Conservation (phyloP, 2,888 invertebrate genomes). For the Nephrocerus scutellatus region DNA sequence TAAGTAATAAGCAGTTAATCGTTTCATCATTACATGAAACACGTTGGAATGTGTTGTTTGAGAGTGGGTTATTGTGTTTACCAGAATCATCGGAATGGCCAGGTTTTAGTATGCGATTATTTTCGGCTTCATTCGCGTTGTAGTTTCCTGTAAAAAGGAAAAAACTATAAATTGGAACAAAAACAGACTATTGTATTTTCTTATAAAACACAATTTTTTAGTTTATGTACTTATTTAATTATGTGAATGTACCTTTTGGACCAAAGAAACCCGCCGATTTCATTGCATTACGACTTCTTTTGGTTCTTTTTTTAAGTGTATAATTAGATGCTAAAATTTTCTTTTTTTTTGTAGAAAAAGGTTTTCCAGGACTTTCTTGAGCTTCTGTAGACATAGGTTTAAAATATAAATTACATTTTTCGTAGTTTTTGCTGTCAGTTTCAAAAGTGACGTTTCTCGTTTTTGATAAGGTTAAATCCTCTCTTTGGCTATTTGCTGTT, state of each 20-base stretch:
- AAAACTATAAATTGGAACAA: too few species aligned
- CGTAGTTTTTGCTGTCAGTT: conserved; percentile 12
- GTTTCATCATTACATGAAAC: too few species aligned
- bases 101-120: too few species aligned
- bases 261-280: conserved; percentile 20
- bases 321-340: conserved; percentile 12
- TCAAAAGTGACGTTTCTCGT: conserved; percentile 20
- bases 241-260: conserved; percentile 15
- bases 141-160: too few species aligned
- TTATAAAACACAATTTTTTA: neutral
- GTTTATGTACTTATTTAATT: neutral
- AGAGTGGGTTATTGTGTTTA: too few species aligned
- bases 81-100: too few species aligned
- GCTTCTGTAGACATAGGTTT: conserved; percentile 12
- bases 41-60: too few species aligned
- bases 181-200: too few species aligned
- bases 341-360: conserved; percentile 14
- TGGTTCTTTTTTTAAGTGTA: conserved; percentile 16
- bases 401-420: conserved; percentile 15
- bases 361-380: conserved; percentile 13
- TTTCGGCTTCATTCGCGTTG: too few species aligned
- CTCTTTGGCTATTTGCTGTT: too few species aligned
- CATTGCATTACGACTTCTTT: conserved; percentile 16
- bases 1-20: too few species aligned
- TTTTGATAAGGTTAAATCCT: conserved; percentile 9